Evolutionary conservation across 2,113 vertebrate species (phyloP).

Genomic region (Eretmochelys imbricata): DNA sequence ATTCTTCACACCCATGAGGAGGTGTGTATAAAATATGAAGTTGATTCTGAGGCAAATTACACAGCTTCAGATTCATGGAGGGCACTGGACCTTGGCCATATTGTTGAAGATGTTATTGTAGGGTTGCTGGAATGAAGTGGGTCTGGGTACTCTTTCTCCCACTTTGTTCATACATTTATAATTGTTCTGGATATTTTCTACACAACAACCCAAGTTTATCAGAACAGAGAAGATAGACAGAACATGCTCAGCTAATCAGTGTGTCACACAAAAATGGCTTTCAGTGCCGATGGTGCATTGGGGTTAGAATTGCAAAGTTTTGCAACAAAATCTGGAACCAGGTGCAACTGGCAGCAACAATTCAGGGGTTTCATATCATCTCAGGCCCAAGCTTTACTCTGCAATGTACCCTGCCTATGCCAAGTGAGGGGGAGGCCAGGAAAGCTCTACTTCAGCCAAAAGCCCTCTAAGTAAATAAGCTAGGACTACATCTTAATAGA

Average conservation of each 20-base stretch:
- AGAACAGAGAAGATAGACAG: neutral
- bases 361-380: neutral
- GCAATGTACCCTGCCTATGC: neutral
- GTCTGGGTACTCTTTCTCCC: conserved; percentile 20
- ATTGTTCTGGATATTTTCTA: conserved; percentile 28
- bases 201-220: neutral
- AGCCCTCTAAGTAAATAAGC: neutral
- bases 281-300: neutral
- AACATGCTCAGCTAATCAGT: neutral
- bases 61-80: neutral
- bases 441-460: neutral
- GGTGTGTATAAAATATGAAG: conserved; percentile 43
- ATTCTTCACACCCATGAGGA: conserved; percentile 44
- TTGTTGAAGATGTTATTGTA: neutral
- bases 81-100: neutral
- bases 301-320: neutral
- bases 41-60: neutral
- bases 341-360: conserved; percentile 19
- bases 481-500: neutral
- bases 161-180: neutral
- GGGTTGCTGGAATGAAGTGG: neutral
- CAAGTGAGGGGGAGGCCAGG: neutral
- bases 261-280: conserved; percentile 4
- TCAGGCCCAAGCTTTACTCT: neutral
- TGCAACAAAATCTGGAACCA: conserved; percentile 20